phyloP scores from a whole-genome alignment of 2,113 vertebrate genomes.

The Lanius collurio region DNA sequence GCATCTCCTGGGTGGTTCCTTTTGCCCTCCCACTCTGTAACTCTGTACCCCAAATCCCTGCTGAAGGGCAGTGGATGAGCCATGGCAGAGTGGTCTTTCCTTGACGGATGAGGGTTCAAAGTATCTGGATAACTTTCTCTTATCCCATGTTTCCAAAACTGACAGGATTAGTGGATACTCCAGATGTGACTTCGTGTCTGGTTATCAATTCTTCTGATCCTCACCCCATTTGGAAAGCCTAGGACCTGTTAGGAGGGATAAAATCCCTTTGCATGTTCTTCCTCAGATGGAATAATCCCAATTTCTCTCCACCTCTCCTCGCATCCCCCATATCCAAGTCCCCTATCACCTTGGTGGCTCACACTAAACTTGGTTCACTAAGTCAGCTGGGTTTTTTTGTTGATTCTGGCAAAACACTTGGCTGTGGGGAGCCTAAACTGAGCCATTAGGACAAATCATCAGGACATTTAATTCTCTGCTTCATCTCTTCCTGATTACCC shows the following conservation, averaged over 20 bases:
- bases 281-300: background rate
- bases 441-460: background rate
- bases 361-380: background rate
- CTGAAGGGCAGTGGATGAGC: background rate
- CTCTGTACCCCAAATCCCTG: background rate
- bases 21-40: background rate
- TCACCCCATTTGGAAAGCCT: background rate
- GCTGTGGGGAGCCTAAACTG: background rate
- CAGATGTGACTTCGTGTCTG: rapidly evolving
- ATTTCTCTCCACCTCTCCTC: background rate
- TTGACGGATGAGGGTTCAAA: background rate
- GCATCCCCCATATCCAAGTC: rapidly evolving
- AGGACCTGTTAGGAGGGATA: background rate
- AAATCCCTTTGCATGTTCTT: background rate
- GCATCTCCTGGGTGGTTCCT: rapidly evolving
- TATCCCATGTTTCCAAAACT: rapidly evolving
- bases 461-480: background rate
- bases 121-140: background rate
- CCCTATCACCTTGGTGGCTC: background rate
- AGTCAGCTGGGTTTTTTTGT: background rate
- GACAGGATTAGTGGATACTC: no score
- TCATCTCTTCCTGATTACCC: background rate
- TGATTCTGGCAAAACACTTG: background rate
- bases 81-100: background rate
- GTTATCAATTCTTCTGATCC: rapidly evolving